Evolutionary conservation across 2,888 invertebrate species (phyloP).

Genomic region (Tenthredo livida): DNA sequence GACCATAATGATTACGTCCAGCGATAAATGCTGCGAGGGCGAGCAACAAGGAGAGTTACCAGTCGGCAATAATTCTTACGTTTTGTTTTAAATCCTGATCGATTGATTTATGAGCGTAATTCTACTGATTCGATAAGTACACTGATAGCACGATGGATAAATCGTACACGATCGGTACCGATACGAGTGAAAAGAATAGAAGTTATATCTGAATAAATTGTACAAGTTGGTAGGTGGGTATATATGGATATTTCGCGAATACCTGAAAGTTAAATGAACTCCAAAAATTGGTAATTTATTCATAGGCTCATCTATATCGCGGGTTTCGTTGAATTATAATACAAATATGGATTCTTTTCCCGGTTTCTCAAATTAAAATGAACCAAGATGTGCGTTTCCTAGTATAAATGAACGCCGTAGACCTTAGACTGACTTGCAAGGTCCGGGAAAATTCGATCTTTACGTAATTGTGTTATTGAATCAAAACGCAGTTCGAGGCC

Average conservation of each 20-base stretch:
- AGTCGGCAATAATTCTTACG: neutral
- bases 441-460: slow-evolving; percentile 11
- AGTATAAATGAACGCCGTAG: neutral
- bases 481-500: neutral
- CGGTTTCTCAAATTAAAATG: neutral
- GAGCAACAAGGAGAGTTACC: slow-evolving; percentile 2
- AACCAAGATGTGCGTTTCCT: neutral
- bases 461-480: slow-evolving; percentile 16
- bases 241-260: neutral
- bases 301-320: neutral
- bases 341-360: neutral
- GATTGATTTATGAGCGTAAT: neutral
- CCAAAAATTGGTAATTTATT: neutral
- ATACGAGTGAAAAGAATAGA: neutral
- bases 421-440: neutral
- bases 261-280: neutral
- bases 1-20: neutral
- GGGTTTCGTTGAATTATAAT: neutral
- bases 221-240: neutral
- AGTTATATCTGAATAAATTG: neutral
- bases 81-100: slow-evolving; percentile 11
- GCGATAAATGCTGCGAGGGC: slow-evolving; percentile 26
- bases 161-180: neutral
- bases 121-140: neutral
- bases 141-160: neutral